phyloP scores from a whole-genome alignment of 2,888 invertebrate species.

The Agonopterix arenella region DNA sequence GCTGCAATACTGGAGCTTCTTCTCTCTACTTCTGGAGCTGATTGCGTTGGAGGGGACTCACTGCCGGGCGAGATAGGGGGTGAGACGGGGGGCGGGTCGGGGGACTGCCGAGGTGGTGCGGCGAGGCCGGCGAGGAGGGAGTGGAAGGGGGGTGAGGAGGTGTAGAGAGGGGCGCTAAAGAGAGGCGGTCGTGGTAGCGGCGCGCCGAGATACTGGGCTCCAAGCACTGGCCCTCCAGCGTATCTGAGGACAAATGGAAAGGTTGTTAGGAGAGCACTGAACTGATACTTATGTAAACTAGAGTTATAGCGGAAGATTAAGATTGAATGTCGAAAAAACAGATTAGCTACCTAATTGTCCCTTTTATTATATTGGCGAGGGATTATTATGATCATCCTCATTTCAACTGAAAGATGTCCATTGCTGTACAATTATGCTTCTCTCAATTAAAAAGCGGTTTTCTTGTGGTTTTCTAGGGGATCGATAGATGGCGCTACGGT shows the following conservation, averaged over 20 bases:
- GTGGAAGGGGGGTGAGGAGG: slow-evolving; percentile 67
- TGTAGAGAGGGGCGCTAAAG: slow-evolving; percentile 82
- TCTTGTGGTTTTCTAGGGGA: too few relatives aligned
- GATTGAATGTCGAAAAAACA: too few relatives aligned
- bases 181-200: slow-evolving; percentile 63
- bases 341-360: too few relatives aligned
- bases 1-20: slow-evolving; percentile 93
- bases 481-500: too few relatives aligned
- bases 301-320: too few relatives aligned
- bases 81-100: slow-evolving; percentile 67
- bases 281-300: too few relatives aligned
- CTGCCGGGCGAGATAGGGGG: slow-evolving; percentile 73
- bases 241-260: slow-evolving; percentile 39
- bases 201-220: slow-evolving; percentile 72
- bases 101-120: slow-evolving; percentile 66
- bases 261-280: too few relatives aligned
- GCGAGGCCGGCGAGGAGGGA: slow-evolving; percentile 61
- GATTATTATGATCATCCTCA: too few relatives aligned
- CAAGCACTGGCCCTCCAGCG: slow-evolving; percentile 51
- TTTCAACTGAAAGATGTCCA: too few relatives aligned
- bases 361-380: too few relatives aligned
- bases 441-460: too few relatives aligned
- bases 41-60: slow-evolving; percentile 67
- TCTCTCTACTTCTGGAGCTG: slow-evolving; percentile 85
- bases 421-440: too few relatives aligned